A percentile compares a stretch with the other conserved stretches of the same genome.
Conservation (phyloP, 1,140 invertebrate genomes). For the Tyrophagus putrescentiae region DNA sequence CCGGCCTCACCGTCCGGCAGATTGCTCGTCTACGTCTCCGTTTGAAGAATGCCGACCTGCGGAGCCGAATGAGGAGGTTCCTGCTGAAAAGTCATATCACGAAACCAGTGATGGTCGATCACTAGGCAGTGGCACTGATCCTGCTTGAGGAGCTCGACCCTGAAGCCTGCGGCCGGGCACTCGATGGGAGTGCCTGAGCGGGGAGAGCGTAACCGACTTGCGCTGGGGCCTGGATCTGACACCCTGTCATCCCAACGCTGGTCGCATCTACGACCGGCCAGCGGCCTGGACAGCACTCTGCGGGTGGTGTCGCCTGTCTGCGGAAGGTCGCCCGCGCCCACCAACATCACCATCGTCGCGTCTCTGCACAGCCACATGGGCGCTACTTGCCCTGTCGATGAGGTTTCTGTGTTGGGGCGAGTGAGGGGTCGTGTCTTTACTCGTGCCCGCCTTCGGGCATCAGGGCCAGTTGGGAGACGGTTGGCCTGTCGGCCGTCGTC, state of each 20-base stretch:
- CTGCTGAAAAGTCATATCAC: too few relatives aligned
- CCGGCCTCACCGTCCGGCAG: constrained; percentile 70
- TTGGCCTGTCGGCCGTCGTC: neutral
- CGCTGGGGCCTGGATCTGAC: constrained; percentile 67
- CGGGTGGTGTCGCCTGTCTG: constrained; percentile 30
- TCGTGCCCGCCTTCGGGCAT: constrained; percentile 2
- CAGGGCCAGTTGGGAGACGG: neutral
- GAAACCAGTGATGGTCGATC: neutral
- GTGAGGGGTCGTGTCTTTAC: constrained; percentile 16
- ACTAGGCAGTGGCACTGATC: neutral
- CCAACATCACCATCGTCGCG: constrained; percentile 6
- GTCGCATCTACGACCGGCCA: constrained; percentile 17
- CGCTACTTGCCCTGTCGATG: constrained; percentile 11
- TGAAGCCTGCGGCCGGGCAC: constrained; percentile 10
- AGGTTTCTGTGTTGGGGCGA: constrained; percentile 12
- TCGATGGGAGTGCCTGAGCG: constrained; percentile 30
- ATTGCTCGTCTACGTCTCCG: constrained; percentile 82
- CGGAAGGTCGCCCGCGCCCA: constrained; percentile 34
- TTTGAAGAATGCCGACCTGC: constrained; percentile 43
- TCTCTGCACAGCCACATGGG: constrained; percentile 18
- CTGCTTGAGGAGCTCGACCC: neutral
- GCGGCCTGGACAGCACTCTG: constrained; percentile 14
- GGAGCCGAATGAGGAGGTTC: too few relatives aligned
- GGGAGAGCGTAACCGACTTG: constrained; percentile 83
- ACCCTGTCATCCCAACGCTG: neutral